Conservation (phyloP, 1,140 invertebrate genomes). For the Panonychus citri region DNA sequence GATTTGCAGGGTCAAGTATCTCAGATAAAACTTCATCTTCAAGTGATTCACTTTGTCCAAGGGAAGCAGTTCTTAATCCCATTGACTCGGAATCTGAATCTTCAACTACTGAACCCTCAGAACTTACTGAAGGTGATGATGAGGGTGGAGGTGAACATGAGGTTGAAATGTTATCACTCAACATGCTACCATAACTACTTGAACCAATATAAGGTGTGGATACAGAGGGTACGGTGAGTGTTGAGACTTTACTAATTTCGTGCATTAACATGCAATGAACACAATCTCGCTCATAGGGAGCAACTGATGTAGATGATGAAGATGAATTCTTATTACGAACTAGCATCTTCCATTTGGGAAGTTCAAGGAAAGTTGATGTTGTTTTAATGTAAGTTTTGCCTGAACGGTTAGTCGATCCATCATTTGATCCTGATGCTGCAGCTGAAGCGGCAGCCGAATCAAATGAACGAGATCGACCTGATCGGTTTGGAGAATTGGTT, state of each 20-base stretch:
- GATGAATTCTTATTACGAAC: conserved; percentile 5
- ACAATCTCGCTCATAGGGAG: conserved; percentile 24
- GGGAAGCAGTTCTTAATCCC: background rate
- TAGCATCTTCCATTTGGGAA: conserved; percentile 12
- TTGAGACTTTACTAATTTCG: too few species aligned
- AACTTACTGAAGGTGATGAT: background rate
- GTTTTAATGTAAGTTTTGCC: background rate
- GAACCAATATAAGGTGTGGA: background rate
- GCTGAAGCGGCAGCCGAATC: background rate
- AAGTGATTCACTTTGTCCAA: background rate
- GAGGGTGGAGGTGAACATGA: background rate
- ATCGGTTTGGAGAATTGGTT: too few species aligned
- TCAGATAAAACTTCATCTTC: background rate
- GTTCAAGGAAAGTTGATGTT: conserved; percentile 7
- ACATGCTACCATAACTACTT: conserved; percentile 7
- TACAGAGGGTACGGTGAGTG: too few species aligned
- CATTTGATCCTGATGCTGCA: too few species aligned
- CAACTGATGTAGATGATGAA: conserved; percentile 1
- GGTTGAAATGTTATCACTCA: background rate
- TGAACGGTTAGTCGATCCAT: background rate
- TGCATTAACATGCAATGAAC: conserved; percentile 15
- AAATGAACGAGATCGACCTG: background rate
- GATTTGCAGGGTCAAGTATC: background rate
- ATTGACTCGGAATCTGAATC: background rate
- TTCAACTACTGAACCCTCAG: background rate